phyloP scores from a whole-genome alignment of 2,888 invertebrate species.

The Aleiodes testaceus region DNA sequence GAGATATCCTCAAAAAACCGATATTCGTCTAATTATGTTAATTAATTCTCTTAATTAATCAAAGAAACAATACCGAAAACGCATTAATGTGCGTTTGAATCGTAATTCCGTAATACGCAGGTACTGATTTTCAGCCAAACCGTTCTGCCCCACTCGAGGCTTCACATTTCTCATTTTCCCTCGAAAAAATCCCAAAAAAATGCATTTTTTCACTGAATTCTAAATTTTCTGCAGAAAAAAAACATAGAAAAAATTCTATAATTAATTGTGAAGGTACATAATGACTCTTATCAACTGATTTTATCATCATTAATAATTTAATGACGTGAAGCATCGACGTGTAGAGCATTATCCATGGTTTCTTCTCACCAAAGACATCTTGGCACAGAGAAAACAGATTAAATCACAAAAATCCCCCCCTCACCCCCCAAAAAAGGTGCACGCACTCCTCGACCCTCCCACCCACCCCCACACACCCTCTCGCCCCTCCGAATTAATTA shows the following conservation, averaged over 20 bases:
- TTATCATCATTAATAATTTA: constrained; percentile 2
- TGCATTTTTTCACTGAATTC: not conserved
- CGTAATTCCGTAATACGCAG: constrained; percentile 16
- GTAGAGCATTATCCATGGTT: constrained; percentile 1
- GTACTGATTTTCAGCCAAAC: constrained; percentile 24
- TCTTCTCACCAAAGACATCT: constrained; percentile 20
- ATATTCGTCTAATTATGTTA: no score
- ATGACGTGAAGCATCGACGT: constrained; percentile 21
- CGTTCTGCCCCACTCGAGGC: constrained; percentile 6
- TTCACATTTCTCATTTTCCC: constrained; percentile 12
- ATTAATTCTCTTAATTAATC: no score
- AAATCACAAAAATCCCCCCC: not conserved
- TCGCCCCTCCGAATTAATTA: no score
- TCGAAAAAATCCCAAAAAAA: no score
- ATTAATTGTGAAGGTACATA: not conserved
- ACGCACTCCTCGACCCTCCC: no score
- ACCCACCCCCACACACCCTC: no score
- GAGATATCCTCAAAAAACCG: not conserved
- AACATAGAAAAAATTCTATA: not conserved
- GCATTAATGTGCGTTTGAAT: constrained; percentile 2
- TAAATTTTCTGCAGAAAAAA: not conserved
- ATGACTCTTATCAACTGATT: constrained; percentile 20
- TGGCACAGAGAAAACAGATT: constrained; percentile 22
- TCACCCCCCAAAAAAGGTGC: no score
- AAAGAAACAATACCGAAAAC: not conserved